Evolutionary conservation across 2,888 invertebrate species (phyloP), one percentile per base, ranked within the genome.

Genomic region (Lamproptera curius): DNA sequence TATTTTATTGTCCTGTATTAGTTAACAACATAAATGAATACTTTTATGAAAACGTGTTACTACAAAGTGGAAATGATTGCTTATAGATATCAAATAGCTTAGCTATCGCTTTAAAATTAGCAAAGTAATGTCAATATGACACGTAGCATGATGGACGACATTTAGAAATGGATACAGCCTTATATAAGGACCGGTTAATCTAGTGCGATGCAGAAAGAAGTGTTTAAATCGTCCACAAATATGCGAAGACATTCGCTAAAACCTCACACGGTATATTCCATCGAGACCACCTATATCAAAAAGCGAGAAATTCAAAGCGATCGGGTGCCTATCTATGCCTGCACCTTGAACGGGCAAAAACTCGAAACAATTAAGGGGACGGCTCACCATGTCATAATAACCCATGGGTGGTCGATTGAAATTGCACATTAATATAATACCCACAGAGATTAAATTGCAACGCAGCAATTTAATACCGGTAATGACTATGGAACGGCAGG

Each of bases 341-440:
- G 84, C 87, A 86, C 86, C 84, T 85, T 86, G 86, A 76, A 67
- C 63, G 57, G 61, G 71, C 74, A 87, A 87, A 87, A 87, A 86
- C 82, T 81, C 65, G 82, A 72, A 83, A 84, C 84, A 86, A 86
- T 86, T 86, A 86, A 73, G 65, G 58, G 51, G 58, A 67, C 68
- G 64, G 58, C 56, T 62, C 66, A 61, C 63, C 80, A 77, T 66
- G 82, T 65, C 78, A 61, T 68, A 86, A 71, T 61, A 56, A 61
- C 76, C 77, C 70, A 73, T 73, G 71, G 66, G 56, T 44, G 48
- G 66, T 57, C 72, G 73, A 72, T 75, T 72, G 66, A 84, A 76
- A 71, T 72, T 72, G 68, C 62, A 71, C 81, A 70, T 68, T 82
- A 78, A 71, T 63, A 55, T 66, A 61, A 70, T 69, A 67, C 48